phyloP scores from a whole-genome alignment of 1,140 invertebrate species.

The Macrocentrus cingulum region DNA sequence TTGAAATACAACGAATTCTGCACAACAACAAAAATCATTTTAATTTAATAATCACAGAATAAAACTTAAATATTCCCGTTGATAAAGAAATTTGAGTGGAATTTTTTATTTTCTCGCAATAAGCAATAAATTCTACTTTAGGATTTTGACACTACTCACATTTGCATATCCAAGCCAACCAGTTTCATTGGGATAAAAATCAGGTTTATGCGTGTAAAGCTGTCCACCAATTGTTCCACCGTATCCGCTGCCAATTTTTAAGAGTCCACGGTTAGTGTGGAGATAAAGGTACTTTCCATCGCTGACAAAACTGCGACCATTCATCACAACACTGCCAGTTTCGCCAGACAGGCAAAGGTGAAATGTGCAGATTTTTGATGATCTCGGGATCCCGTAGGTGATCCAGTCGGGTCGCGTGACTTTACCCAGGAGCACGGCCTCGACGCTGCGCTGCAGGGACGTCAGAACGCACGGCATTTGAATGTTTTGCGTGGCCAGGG shows the following conservation, averaged over 20 bases:
- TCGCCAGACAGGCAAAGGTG: conserved; percentile 61
- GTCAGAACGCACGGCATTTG: conserved; percentile 85
- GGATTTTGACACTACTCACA: too few relatives aligned
- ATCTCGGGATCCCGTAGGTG: conserved; percentile 80
- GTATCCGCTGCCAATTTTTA: conserved; percentile 92
- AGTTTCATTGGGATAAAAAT: conserved; percentile 76
- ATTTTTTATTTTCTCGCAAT: conserved; percentile 13
- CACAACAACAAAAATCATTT: too few relatives aligned
- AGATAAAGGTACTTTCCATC: conserved; percentile 90
- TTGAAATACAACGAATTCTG: conserved; percentile 65
- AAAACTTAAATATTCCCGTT: too few relatives aligned
- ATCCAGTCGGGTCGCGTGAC: conserved; percentile 84
- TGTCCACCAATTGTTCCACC: conserved; percentile 86
- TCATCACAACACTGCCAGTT: conserved; percentile 49
- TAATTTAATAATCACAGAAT: too few relatives aligned
- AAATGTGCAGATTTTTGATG: conserved; percentile 75
- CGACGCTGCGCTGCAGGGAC: conserved; percentile 85
- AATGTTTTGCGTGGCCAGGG: conserved; percentile 77
- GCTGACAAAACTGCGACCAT: conserved; percentile 68
- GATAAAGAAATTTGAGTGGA: too few relatives aligned
- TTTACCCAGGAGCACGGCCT: conserved; percentile 83
- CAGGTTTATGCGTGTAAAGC: conserved; percentile 77
- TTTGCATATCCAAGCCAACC: conserved; percentile 85
- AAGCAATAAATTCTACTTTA: too few relatives aligned
- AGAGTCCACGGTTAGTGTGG: conserved; percentile 68